Evolutionary conservation across 2,113 vertebrate genomes (phyloP), one percentile per base, ranked within the genome.

Genomic region (Clarias macrocephalus): DNA sequence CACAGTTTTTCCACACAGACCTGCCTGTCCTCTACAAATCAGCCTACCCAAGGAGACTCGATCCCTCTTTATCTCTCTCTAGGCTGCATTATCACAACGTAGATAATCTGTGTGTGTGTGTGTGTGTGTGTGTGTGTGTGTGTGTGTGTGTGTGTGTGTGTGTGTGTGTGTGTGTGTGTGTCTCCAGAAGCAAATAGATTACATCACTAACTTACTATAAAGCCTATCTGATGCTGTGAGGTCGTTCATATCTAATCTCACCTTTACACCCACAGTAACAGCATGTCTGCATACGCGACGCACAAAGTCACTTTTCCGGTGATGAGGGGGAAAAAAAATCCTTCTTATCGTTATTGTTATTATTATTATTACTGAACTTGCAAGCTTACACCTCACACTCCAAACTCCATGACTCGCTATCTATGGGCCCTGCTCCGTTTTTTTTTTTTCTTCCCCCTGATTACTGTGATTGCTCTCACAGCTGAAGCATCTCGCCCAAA

Each of bases 11-110:
- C 48, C 23, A 79, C 52, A 30, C 48, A 81, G 79, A 81, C 79
- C 62, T 62, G 92, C 92, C 93, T 93, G 87, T 92, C 88, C 89
- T 85, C 73, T 52, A 42, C 56, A 59, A 59, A 59, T 42, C 83
- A 72, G 54, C n/a, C 70, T 33, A 73, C 2, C 54, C 56, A 60
- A 75, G 70, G 70, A 85, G 54, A 75, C 70, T 37, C 70, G 48
- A 48, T 66, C 63, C 59, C 79, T 81, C 73, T 77, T 85, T 80
- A 62, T 66, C 83, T 68, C 81, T 80, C 56, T 48, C 62, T 73
- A 19, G 56, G 72, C 42, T 85, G 82, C 57, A 85, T 88, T 79
- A 88, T 79, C 60, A 85, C 42, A 83, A 62, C 18, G 25, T 82
- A 37, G 70, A 68, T 70, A 79, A 88, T 86, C 68, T 82, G 30